Evolutionary conservation across 1,140 invertebrate species (phyloP).

Genomic region (Pseudomyrmex cubaensis): DNA sequence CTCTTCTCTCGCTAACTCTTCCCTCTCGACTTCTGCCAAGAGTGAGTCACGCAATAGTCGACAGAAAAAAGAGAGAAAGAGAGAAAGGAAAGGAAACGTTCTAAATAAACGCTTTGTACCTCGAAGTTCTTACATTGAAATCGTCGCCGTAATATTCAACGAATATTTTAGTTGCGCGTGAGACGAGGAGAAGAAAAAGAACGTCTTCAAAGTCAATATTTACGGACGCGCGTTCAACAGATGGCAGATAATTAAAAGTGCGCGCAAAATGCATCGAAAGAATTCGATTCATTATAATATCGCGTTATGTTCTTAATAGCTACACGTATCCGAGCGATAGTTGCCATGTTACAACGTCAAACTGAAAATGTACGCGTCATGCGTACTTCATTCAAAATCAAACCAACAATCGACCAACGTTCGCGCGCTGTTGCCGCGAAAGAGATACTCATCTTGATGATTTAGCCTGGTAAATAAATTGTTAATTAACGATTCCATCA

Average conservation of each 20-base stretch:
- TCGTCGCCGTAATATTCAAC: conserved; percentile 1
- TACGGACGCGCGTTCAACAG: neutral
- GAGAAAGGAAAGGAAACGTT: neutral
- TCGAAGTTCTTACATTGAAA: neutral
- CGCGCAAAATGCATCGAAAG: neutral
- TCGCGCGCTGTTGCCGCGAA: neutral
- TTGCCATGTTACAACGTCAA: neutral
- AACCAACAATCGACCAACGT: conserved; percentile 9
- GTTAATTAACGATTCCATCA: conserved; percentile 61
- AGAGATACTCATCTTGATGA: conserved; percentile 39
- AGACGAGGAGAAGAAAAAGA: neutral
- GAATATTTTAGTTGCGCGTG: conserved; percentile 15
- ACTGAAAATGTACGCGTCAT: conserved; percentile 61
- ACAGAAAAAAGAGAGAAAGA: too few species aligned
- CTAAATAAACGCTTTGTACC: conserved; percentile 7
- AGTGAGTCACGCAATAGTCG: conserved; percentile 30
- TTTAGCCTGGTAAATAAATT: conserved; percentile 66
- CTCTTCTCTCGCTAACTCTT: conserved; percentile 23
- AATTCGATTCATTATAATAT: conserved; percentile 46
- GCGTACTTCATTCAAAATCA: conserved; percentile 10
- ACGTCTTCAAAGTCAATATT: neutral
- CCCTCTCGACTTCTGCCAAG: conserved; percentile 10
- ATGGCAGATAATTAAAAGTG: conserved; percentile 1
- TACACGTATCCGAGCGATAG: neutral
- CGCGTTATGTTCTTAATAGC: conserved; percentile 55